Evolutionary conservation across 2,888 invertebrate genomes (phyloP), one percentile per base, ranked within the genome.

Genomic region (Neria commutata): DNA sequence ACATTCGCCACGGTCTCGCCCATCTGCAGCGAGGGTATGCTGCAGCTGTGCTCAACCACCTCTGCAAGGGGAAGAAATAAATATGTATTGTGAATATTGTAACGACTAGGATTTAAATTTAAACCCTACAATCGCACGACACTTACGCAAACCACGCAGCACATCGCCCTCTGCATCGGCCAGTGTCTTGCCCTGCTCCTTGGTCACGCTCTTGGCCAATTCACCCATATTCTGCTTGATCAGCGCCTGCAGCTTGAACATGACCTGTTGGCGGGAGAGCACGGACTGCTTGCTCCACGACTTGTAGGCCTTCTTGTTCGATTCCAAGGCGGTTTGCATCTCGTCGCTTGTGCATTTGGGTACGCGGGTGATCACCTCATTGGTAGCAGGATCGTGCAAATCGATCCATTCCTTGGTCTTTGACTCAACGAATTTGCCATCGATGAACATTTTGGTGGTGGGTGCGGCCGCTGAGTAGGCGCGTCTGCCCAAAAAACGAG

Each of bases 131-230:
- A 33, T 19, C n/a, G 2, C 21, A 45, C 16, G 17, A 23, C 51
- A 89, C 93, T 90, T 85, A 95, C 95, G 99, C 61, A 99, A 87
- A 61, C 99, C 99, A 78, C 99, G 87, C 60, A 95, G 87, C 2
- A 99, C 98, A 83, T 99, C 99, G 37, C 99, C 99, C 80, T 98
- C 97, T 0, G 99, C 98, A 84, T 99, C 99, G 11, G 90, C 89
- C 64, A 95, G 84, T 0, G 99, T 99, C 81, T 99, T 99, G 56
- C 99, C 99, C 83, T 99, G 98, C 79, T 99, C 99, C 69, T 86
- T 83, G 1, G 98, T 98, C 62, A 99, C 93, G 80, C 90, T 94
- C 65, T 90, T 89, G 0, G 98, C 97, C 67, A 99, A 81, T 77
- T 91, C 90, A 83, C 91, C 89, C 86, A 95, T 90, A 78, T 98